Evolutionary conservation across 2,113 vertebrate species (phyloP), one percentile per base, ranked within the genome.

Genomic region (Glaucidium brasilianum): DNA sequence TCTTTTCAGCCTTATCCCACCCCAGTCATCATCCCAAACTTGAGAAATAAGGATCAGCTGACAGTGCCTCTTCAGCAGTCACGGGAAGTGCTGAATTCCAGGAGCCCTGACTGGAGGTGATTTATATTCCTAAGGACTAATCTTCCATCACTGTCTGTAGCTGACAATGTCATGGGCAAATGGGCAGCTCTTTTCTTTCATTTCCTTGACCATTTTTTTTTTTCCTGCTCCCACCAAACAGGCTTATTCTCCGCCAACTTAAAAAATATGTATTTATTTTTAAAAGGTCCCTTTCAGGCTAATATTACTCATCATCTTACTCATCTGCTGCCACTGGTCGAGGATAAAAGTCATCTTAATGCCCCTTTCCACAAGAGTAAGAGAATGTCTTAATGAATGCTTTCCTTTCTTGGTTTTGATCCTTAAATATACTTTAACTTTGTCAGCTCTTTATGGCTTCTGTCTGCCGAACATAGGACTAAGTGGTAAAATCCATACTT

Each of bases 401-500:
- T 87, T 76, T 78, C 45, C 73, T 87, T 75, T 85, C 71, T 75
- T 78, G 53, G 59, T 69, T 88, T 59, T 85, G 60, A 73, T 69
- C 71, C 9, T 91, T 89, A 89, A 87, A 78, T 43, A 23, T 85
- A 5, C 53, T 76, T 90, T 56, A 64, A 76, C 22, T 3, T 20
- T 2, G 2, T 10, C 0, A 4, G 35, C 53, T 95, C 67, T 76
- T 92, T 49, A 66, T 92, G 67, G 81, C 92, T 85, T 80, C 5
- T 47, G 45, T 47, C 45, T 47, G 45, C 45, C 4, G 20, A 47
- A 47, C 45, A 47, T 47, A 19, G 6, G 66, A 66, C 58, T 84
- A 68, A 95, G 89, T 89, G 86, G 43, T 95, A 58, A 91, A 93
- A 93, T 93, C 67, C 63, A 35, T 95, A 63, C 47, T 69, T 85